Evolutionary conservation across 2,888 invertebrate species (phyloP).

Genomic region (Ormia ochracea): DNA sequence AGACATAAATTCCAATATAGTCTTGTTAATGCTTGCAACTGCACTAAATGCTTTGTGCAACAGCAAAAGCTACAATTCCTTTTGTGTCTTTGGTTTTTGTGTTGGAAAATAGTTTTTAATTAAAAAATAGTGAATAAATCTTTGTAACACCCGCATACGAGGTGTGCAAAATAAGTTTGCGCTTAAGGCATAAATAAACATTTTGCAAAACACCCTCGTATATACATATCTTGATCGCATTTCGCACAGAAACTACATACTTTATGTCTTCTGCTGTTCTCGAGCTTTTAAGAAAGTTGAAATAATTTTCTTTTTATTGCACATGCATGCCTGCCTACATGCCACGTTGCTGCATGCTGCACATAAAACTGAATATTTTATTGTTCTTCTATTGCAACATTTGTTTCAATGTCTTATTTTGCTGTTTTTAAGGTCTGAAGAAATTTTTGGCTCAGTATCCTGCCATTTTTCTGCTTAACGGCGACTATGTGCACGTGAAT

Average conservation of each 20-base stretch:
- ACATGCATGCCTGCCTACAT: background rate
- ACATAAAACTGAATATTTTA: constrained; percentile 39
- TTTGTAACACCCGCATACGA: background rate
- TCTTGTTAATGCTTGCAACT: constrained; percentile 12
- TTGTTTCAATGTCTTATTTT: background rate
- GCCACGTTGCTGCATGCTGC: constrained; percentile 1
- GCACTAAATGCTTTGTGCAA: constrained; percentile 20
- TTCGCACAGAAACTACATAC: background rate
- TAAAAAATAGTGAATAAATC: constrained; percentile 49
- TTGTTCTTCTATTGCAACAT: constrained; percentile 22
- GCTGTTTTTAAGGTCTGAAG: constrained; percentile 83
- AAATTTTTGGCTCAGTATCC: constrained; percentile 98
- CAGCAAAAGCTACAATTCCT: constrained; percentile 25
- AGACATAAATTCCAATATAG: background rate
- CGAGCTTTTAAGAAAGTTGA: constrained; percentile 47
- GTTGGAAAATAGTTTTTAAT: constrained; percentile 46
- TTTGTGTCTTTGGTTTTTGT: constrained; percentile 32
- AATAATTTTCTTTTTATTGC: background rate
- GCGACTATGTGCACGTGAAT: constrained; percentile 92
- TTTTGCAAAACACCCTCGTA: background rate
- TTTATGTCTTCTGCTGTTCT: background rate
- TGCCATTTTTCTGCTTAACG: constrained; percentile 95
- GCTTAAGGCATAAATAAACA: background rate
- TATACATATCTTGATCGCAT: background rate
- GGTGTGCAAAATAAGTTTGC: background rate